Evolutionary conservation across 2,113 vertebrate genomes (phyloP).

Genomic region (Cyprinus carpio): DNA sequence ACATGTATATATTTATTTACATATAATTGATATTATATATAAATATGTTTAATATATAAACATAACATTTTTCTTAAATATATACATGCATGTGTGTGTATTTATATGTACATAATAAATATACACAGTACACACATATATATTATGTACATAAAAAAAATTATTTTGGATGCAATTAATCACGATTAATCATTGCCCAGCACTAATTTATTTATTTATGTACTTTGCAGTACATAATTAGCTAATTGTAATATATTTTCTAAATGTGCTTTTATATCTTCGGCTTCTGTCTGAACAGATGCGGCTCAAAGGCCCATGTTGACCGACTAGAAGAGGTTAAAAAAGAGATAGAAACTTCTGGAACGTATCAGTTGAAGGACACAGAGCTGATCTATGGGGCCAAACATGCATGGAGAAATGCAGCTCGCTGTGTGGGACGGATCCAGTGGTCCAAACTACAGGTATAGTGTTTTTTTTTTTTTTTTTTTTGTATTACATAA

Average conservation of each 20-base stretch:
- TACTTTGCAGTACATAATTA: not conserved
- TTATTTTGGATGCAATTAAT: no score
- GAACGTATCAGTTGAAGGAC: constrained; percentile 93
- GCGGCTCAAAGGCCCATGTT: constrained; percentile 90
- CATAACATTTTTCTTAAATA: no score
- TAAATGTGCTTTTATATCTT: not conserved
- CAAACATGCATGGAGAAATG: constrained; percentile 96
- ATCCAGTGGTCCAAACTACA: constrained; percentile 99
- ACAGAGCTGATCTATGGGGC: constrained; percentile 95
- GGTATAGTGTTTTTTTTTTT: constrained; percentile 67
- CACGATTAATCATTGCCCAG: no score
- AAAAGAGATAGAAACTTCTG: constrained; percentile 86
- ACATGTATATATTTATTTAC: no score
- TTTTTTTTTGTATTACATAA: no score
- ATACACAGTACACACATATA: no score
- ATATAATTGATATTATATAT: no score
- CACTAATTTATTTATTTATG: not conserved
- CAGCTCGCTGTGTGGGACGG: constrained; percentile 91
- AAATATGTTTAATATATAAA: no score
- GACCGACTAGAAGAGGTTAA: constrained; percentile 92
- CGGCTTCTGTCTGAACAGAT: constrained; percentile 68
- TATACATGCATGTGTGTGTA: no score
- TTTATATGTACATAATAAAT: no score
- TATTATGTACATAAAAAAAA: no score
- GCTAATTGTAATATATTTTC: not conserved